These are phyloP conservation scores for Poecilobothrus nobilitatus DNA, from an alignment of 2,888 invertebrate genomes.

Conservation along the genomic window DNA sequence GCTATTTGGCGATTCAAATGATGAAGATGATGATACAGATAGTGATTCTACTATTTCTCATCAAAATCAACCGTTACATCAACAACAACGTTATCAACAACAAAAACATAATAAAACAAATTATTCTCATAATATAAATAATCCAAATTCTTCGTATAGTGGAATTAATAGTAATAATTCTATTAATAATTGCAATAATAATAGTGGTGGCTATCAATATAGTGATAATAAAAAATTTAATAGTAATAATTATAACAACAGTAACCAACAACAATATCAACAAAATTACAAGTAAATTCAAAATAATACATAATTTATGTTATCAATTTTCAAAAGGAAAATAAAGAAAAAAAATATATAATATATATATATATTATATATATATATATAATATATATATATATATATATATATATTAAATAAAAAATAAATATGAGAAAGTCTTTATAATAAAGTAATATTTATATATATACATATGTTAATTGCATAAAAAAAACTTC, in stretches of 20 bases:
- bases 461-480: too few relatives aligned
- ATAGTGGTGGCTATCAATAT: background rate
- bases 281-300: background rate
- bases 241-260: background rate
- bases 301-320: too few relatives aligned
- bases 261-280: background rate
- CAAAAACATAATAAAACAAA: background rate
- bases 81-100: background rate
- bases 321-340: too few relatives aligned
- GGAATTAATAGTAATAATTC: background rate
- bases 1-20: conserved; percentile 34
- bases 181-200: background rate
- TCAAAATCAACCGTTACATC: background rate
- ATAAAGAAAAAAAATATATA: too few relatives aligned
- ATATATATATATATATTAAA: too few relatives aligned
- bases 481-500: too few relatives aligned
- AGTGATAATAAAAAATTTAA: background rate
- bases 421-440: too few relatives aligned
- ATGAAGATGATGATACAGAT: conserved; percentile 31
- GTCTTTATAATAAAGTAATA: too few relatives aligned
- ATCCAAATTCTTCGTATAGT: background rate
- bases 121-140: background rate
- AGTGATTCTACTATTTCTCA: conserved; percentile 18
- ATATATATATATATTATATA: too few relatives aligned
- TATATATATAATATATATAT: too few relatives aligned